A percentile compares a stretch with the other conserved stretches of the same genome.
These are phyloP conservation scores for Aproaerema taeniolella DNA, from an alignment of 2,888 invertebrate genomes.

Conservation along the genomic window DNA sequence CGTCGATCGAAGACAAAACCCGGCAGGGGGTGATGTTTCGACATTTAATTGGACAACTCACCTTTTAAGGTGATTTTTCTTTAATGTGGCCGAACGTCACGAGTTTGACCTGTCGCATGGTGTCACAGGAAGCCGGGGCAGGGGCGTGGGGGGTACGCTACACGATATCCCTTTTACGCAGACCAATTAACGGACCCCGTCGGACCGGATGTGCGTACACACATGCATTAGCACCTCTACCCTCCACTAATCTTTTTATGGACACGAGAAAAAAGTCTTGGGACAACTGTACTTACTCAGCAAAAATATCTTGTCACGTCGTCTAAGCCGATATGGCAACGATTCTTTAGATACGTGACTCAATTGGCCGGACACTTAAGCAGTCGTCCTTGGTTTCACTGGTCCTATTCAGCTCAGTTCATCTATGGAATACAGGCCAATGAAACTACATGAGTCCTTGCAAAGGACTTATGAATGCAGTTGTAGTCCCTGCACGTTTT, in stretches of 20 bases:
- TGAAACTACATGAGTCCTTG: slow-evolving; percentile 44
- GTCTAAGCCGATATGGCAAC: slow-evolving; percentile 24
- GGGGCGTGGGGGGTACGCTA: slow-evolving; percentile 48
- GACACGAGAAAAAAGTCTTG: slow-evolving; percentile 41
- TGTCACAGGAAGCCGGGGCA: slow-evolving; percentile 52
- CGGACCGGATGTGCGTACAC: slow-evolving; percentile 70
- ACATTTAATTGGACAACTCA: slow-evolving; percentile 43
- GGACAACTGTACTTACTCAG: slow-evolving; percentile 42
- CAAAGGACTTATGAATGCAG: slow-evolving; percentile 36
- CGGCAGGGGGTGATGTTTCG: slow-evolving; percentile 35
- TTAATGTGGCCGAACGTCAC: slow-evolving; percentile 40
- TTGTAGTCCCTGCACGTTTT: slow-evolving; percentile 49
- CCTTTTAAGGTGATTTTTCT: slow-evolving; percentile 43
- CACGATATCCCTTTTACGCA: slow-evolving; percentile 76
- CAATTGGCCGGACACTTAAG: slow-evolving; percentile 45
- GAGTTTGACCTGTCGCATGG: slow-evolving; percentile 38
- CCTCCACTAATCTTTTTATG: slow-evolving; percentile 68
- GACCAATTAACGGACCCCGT: slow-evolving; percentile 72
- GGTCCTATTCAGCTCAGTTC: slow-evolving; percentile 39
- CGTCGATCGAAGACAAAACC: slow-evolving; percentile 36
- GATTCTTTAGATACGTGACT: slow-evolving; percentile 40
- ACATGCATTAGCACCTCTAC: slow-evolving; percentile 71
- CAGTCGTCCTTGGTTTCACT: slow-evolving; percentile 55
- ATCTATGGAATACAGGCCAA: slow-evolving; percentile 43
- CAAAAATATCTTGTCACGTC: slow-evolving; percentile 43